Percentiles rank a stretch among this genome's conserved stretches.
phyloP scores from a whole-genome alignment of 2,888 invertebrate genomes.

The Philereme transversata region DNA sequence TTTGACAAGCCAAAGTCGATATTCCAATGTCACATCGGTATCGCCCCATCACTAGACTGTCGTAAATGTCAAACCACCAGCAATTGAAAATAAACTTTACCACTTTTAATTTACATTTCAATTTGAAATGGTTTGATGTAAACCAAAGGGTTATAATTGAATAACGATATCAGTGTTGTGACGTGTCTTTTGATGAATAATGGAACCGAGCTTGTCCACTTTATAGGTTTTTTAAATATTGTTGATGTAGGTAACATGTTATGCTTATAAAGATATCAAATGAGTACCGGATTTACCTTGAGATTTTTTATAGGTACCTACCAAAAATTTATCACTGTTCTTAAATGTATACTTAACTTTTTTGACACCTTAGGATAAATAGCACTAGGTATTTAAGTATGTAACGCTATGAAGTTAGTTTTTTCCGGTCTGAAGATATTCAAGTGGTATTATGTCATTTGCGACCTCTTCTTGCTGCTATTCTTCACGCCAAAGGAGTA shows the following conservation, averaged over 20 bases:
- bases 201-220: slow-evolving; percentile 73
- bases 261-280: slow-evolving; percentile 57
- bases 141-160: slow-evolving; percentile 77
- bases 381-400: too few species aligned
- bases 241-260: slow-evolving; percentile 69
- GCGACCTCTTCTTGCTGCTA: too few species aligned
- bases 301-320: neutral
- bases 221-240: slow-evolving; percentile 60
- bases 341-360: too few species aligned
- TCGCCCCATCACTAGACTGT: slow-evolving; percentile 41
- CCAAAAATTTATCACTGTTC: too few species aligned
- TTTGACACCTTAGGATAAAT: too few species aligned
- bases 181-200: slow-evolving; percentile 82
- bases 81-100: slow-evolving; percentile 30
- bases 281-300: slow-evolving; percentile 6
- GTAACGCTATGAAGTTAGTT: too few species aligned
- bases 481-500: too few species aligned
- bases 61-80: slow-evolving; percentile 23
- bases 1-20: slow-evolving; percentile 36
- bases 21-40: slow-evolving; percentile 37
- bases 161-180: slow-evolving; percentile 81
- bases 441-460: too few species aligned
- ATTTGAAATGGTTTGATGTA: slow-evolving; percentile 26
- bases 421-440: too few species aligned
- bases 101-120: accelerated